Evolutionary conservation across 2,888 invertebrate species (phyloP).

Genomic region (Drosophila diplacantha): DNA sequence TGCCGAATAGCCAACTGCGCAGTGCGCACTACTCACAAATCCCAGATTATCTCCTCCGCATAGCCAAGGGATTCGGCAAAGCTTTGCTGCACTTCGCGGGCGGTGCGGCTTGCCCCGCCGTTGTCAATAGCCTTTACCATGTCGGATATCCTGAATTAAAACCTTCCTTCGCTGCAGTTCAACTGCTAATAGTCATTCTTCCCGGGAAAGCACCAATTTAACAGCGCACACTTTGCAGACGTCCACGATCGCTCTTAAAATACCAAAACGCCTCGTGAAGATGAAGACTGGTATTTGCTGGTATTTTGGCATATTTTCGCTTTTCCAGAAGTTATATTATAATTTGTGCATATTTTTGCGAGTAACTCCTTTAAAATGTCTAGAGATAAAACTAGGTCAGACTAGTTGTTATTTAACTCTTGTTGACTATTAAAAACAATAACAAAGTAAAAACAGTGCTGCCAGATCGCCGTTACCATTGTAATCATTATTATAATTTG

Average conservation of each 20-base stretch:
- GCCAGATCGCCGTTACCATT: neutral
- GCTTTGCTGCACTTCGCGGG: slow-evolving; percentile 62
- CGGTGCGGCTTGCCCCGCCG: slow-evolving; percentile 16
- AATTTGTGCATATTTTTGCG: too few relatives aligned
- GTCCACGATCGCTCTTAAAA: slow-evolving; percentile 6
- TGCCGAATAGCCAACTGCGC: slow-evolving; percentile 5
- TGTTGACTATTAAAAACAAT: neutral
- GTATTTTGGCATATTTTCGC: neutral
- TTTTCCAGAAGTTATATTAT: neutral
- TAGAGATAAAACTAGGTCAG: neutral
- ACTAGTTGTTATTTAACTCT: neutral
- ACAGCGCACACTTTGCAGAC: neutral
- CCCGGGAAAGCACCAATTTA: slow-evolving; percentile 15
- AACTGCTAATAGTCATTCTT: slow-evolving; percentile 1
- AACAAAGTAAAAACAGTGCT: neutral
- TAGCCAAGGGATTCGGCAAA: slow-evolving; percentile 66
- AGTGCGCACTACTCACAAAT: slow-evolving; percentile 47
- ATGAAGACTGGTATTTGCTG: neutral
- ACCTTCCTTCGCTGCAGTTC: neutral
- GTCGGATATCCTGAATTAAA: too few relatives aligned
- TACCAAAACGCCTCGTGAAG: slow-evolving; percentile 10
- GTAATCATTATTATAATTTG: neutral
- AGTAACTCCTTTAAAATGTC: too few relatives aligned
- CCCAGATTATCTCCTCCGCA: slow-evolving; percentile 64
- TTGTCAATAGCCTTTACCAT: slow-evolving; percentile 8